Base-by-base conservation (phyloP, 2,113 vertebrate genomes). In the Zootoca vivipara region DNA sequence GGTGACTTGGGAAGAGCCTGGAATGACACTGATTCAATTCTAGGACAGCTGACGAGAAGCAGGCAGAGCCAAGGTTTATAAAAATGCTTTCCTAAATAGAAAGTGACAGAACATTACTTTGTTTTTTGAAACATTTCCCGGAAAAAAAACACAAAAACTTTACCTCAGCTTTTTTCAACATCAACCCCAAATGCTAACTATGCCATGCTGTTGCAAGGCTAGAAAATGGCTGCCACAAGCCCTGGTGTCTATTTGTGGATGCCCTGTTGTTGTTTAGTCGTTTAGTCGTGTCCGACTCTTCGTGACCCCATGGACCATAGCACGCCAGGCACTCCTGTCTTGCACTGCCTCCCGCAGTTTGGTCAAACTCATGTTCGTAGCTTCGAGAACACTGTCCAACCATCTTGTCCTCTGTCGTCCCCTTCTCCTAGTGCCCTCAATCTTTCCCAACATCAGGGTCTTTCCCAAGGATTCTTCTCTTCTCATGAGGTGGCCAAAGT, bases 41-140 rank as follows among this genome's bases (percentile, higher is more conserved):
- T 69, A 24, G 42, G 64, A 83, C 64, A 83, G 58, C 87, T 70
- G 81, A 15, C 73, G 58, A 89, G 46, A 67, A 87, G 65, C 70
- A 72, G 73, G 35, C 35, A 52, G 58, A 89, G 80, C 42, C 62
- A 85, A 75, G 15, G 24, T 65, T 90, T 90, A 77, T 0, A 85
- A 85, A 84, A 15, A 72, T 0, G 40, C 8, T 12, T 64, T 65
- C 82, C 62, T 78, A 78, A 16, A 64, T 85, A 28, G 30, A 58
- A 82, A 58, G 67, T 0, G n/a, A n/a, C 28, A 78, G 90, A 92
- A 85, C 85, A 75, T 2, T 0, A 91, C n/a, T 5, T 90, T 89
- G 89, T n/a, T 69, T 85, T 77, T 40, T 79, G 52, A 89, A 90
- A 84, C 58, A 35, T 90, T 83, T 92, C 89, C 30, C 87, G 33